Conservation (phyloP, 2,797 vertebrate species). For the Girardinus metallicus region DNA sequence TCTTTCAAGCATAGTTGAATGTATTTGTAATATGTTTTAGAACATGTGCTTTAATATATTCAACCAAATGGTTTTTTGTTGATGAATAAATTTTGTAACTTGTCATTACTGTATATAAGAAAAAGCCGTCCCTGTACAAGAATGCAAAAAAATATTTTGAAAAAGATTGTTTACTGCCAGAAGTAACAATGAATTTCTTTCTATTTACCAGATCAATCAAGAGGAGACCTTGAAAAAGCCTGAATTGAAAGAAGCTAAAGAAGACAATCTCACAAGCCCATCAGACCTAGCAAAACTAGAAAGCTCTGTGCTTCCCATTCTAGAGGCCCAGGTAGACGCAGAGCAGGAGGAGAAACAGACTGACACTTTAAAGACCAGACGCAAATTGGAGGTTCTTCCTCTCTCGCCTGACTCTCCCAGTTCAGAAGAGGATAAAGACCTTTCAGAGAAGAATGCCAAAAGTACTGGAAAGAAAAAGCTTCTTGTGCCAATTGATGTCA, state of each 20-base stretch:
- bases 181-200: slow-evolving; percentile 1
- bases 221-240: slow-evolving; percentile 80
- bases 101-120: background rate
- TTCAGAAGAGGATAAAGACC: slow-evolving; percentile 86
- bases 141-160: background rate
- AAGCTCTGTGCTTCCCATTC: slow-evolving; percentile 86
- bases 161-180: background rate
- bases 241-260: slow-evolving; percentile 82
- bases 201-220: slow-evolving; percentile 78
- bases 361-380: slow-evolving; percentile 80
- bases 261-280: slow-evolving; percentile 88
- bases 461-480: slow-evolving; percentile 82
- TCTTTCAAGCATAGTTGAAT: background rate
- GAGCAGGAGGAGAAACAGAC: slow-evolving; percentile 80
- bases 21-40: background rate
- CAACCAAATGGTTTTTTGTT: background rate
- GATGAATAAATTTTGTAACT: background rate
- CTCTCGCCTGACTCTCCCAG: slow-evolving; percentile 83
- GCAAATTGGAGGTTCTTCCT: slow-evolving; percentile 84
- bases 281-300: slow-evolving; percentile 93
- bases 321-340: slow-evolving; percentile 87
- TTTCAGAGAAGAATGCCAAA: slow-evolving; percentile 76
- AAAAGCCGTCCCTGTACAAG: background rate
- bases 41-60: background rate
- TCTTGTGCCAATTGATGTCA: slow-evolving; percentile 81